Base-by-base conservation (phyloP, 1,140 invertebrate species). In the Listronotus oregonensis region DNA sequence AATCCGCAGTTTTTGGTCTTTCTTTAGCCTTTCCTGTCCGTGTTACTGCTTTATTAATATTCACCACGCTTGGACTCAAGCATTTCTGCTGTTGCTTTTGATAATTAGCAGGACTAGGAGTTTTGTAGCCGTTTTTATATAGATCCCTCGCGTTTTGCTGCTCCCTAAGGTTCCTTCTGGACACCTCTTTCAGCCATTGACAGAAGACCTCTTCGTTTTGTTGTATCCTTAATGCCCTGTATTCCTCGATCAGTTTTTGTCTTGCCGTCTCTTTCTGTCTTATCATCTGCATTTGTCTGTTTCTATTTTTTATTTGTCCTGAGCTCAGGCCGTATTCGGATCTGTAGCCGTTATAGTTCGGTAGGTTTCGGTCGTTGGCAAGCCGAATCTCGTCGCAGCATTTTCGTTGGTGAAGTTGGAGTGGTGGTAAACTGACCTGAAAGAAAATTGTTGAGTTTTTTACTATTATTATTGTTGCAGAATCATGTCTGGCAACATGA, bases 141-240 rank as follows among this genome's bases (percentile, higher is more conserved):
- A 42, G 57, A 49, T 66, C 69, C 60, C 34, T 39, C 18, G 27
- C 8, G 9, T 51, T 64, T 58, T 72, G 51, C 32, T 64, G 34
- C 3, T 37, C 34, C 11, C 34, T 54, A 54, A 50, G 59, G 44
- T 72, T 71, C 37, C 77, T 52, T 15, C 55, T 71, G 0, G 74
- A 57, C 6, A 79, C 68, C 37, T 75, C 70, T 59, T 72, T 75
- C 56, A 79, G 69, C 77, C 77, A 79, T 39, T 77, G 69, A 11
- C 68, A 71, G 54, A 78, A 79, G 31, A 78, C 74, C 62, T 69
- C 60, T 67, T 79, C 77, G 68, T 79, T 79, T 54, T 77, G 71
- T 57, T 76, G 69, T 14, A 73, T 70, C 50, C 72, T 77, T 50
- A 73, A 64, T 6, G 67, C 54, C 40, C 69, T 67, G 52, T 74